Evolutionary conservation across 2,888 invertebrate genomes (phyloP).

Genomic region (Tuberolachnus salignus): DNA sequence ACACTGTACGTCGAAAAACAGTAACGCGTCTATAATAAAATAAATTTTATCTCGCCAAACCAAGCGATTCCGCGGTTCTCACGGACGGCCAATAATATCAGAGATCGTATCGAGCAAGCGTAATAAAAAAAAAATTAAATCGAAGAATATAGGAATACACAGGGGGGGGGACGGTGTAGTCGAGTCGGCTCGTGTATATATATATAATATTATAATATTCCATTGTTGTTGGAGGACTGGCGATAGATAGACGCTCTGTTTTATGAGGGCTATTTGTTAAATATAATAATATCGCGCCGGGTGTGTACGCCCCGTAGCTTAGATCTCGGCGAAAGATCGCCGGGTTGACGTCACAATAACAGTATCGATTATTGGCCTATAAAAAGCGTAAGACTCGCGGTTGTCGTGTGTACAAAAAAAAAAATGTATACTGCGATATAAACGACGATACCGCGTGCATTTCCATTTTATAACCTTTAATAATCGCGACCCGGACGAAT

Average conservation of each 20-base stretch:
- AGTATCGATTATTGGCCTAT: slow-evolving; percentile 54
- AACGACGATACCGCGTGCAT: too few species aligned
- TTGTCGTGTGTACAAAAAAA: slow-evolving; percentile 34
- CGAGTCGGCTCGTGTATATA: neutral
- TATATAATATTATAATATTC: too few species aligned
- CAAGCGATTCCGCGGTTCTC: slow-evolving; percentile 33
- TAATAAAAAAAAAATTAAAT: slow-evolving; percentile 37
- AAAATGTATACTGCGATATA: too few species aligned
- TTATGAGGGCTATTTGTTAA: slow-evolving; percentile 50
- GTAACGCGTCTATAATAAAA: slow-evolving; percentile 4
- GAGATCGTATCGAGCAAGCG: slow-evolving; percentile 24
- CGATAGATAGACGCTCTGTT: slow-evolving; percentile 9
- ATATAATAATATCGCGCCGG: slow-evolving; percentile 40
- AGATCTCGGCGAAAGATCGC: slow-evolving; percentile 39
- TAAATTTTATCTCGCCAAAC: too few species aligned
- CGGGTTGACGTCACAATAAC: slow-evolving; percentile 53
- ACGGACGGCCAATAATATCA: slow-evolving; percentile 38
- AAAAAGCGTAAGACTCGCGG: slow-evolving; percentile 12
- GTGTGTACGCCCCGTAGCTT: too few species aligned
- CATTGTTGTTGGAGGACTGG: slow-evolving; percentile 33
- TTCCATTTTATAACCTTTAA: slow-evolving; percentile 44
- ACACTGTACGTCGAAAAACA: neutral
- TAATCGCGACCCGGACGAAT: slow-evolving; percentile 55
- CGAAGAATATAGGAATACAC: slow-evolving; percentile 20
- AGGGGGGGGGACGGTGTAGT: slow-evolving; percentile 11